These are phyloP conservation scores for Saturnia japonica DNA, from an alignment of 2,888 invertebrate species.

Conservation along the genomic window DNA sequence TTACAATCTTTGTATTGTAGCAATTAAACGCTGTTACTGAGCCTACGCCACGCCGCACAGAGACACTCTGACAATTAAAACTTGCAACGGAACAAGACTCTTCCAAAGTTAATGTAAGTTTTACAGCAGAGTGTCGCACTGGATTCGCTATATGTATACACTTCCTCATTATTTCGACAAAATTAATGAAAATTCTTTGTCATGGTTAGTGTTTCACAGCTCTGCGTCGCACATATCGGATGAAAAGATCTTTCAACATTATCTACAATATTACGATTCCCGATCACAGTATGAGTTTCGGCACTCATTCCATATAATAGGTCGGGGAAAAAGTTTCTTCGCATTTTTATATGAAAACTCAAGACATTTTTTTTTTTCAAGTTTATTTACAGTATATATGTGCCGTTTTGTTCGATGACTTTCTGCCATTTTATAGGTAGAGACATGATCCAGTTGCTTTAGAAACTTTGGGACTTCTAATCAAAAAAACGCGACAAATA, in stretches of 20 bases:
- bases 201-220: neutral
- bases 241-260: neutral
- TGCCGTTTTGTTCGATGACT: too few species aligned
- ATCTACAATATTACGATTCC: neutral
- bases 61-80: constrained; percentile 46
- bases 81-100: constrained; percentile 40
- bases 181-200: neutral
- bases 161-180: constrained; percentile 2
- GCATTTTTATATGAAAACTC: too few species aligned
- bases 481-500: too few species aligned
- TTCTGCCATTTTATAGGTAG: too few species aligned
- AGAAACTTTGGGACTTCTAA: too few species aligned
- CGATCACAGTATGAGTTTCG: too few species aligned
- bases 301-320: too few species aligned
- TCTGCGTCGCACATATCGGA: neutral
- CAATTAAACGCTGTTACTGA: constrained; percentile 5
- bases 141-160: neutral
- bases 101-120: constrained; percentile 33
- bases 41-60: constrained; percentile 23
- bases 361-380: too few species aligned
- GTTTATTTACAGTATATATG: too few species aligned
- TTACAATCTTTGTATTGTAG: constrained; percentile 1
- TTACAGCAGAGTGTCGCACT: neutral
- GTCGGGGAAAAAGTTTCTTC: too few species aligned
- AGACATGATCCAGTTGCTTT: too few species aligned